phyloP scores from a whole-genome alignment of 2,888 invertebrate species.

The Helicoverpa assulta region DNA sequence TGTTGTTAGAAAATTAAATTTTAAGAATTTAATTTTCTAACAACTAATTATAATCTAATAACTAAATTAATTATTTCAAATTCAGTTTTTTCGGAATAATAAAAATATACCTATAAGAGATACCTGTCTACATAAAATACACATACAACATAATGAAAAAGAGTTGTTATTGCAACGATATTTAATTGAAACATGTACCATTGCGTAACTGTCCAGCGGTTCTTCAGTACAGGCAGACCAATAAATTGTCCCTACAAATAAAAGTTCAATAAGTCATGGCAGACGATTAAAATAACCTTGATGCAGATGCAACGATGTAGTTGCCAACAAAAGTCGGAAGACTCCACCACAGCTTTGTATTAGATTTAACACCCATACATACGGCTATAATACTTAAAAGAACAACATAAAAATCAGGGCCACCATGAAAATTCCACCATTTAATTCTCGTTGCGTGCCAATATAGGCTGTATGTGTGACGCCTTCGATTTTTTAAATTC shows the following conservation, averaged over 20 bases:
- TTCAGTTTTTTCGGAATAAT: no score
- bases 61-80: neutral
- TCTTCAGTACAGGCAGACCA: conserved; percentile 47
- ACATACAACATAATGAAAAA: no score
- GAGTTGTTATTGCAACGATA: neutral
- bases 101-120: no score
- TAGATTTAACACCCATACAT: conserved; percentile 46
- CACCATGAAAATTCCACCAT: conserved; percentile 40
- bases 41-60: no score
- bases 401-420: conserved; percentile 42
- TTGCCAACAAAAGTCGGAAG: conserved; percentile 75
- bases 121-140: no score
- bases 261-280: conserved; percentile 71
- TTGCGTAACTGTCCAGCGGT: conserved; percentile 23
- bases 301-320: conserved; percentile 72
- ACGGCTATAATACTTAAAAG: conserved; percentile 31
- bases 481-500: conserved; percentile 35
- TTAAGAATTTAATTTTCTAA: no score
- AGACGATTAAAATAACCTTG: conserved; percentile 82
- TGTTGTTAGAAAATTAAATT: no score
- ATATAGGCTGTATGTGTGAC: conserved; percentile 32
- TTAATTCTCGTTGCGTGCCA: conserved; percentile 17
- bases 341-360: conserved; percentile 55
- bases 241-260: conserved; percentile 61
- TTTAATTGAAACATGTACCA: conserved; percentile 24